A percentile compares a stretch with the other conserved stretches of the same genome.
phyloP scores from a whole-genome alignment of 2,888 invertebrate species.

The Choristoneura rosaceana region DNA sequence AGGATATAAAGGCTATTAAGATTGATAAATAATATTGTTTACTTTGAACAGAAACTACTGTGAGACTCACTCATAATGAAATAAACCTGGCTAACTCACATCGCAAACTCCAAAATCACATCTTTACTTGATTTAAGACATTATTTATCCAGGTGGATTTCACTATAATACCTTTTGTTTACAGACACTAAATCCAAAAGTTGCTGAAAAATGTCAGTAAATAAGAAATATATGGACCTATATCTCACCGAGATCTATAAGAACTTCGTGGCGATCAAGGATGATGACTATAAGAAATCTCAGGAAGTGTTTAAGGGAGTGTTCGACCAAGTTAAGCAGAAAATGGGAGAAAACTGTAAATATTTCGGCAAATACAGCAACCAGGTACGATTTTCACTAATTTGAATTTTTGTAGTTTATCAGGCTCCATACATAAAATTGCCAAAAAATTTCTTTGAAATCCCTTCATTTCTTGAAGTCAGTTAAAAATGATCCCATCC shows the following conservation, averaged over 20 bases:
- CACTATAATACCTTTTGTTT: not conserved
- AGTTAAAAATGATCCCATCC: too few species aligned
- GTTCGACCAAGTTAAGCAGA: conserved; percentile 68
- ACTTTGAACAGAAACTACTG: too few species aligned
- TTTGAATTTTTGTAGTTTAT: not conserved
- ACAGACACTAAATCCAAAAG: not conserved
- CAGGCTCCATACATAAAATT: too few species aligned
- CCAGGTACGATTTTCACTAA: conserved; percentile 55
- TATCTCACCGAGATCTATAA: conserved; percentile 68
- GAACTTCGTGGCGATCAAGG: conserved; percentile 68
- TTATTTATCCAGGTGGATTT: too few species aligned
- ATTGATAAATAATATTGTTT: too few species aligned
- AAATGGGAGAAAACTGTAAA: conserved; percentile 73
- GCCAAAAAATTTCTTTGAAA: too few species aligned
- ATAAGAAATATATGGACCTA: conserved; percentile 65
- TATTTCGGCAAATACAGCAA: conserved; percentile 68
- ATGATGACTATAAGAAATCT: conserved; percentile 64
- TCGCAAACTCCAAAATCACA: too few species aligned
- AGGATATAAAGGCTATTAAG: too few species aligned
- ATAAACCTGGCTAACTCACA: too few species aligned
- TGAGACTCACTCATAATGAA: too few species aligned
- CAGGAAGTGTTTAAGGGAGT: conserved; percentile 72
- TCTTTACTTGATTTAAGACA: too few species aligned
- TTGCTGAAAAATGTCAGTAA: conserved; percentile 56
- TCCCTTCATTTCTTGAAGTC: too few species aligned